Base-by-base conservation (phyloP, 2,113 vertebrate species). In the Peromyscus californicus region DNA sequence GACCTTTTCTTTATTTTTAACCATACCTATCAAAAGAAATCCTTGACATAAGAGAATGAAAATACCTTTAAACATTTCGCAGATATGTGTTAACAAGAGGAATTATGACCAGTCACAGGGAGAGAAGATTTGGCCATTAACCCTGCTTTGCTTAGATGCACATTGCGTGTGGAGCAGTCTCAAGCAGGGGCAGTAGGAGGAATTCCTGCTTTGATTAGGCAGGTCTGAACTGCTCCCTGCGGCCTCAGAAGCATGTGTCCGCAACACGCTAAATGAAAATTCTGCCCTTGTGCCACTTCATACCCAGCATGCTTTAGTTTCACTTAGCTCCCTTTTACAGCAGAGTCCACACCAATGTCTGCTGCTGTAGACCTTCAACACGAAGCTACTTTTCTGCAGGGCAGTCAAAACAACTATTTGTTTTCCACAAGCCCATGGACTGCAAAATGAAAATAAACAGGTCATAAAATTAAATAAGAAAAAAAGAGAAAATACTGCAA, bases 221-320 rank as follows among this genome's bases (percentile, higher is more conserved):
- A 83, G 3, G 8, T 36, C 29, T 39, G 10, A 11, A 21, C 63
- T 79, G 39, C 10, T 93, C 70, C 61, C 26, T 5, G 6, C 13
- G 1, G 1, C 29, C 84, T 7, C 31, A 39, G 13, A 70, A 8
- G 48, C 7, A n/a, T 65, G 9, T n/a, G 3, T 69, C 12, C 2
- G 6, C 19, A 78, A 74, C 42, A 48, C 19, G 7, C 4, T n/a
- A 29, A 67, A 67, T 89, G 63, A 91, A 16, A 48, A 33, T 22
- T 13, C 51, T 1, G 0, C 31, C 33, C 45, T 33, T 4, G 36
- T 5, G 1, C 16, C 24, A 10, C 39, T 48, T 69, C 16, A 9
- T 63, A 19, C 0, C 13, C 12, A 59, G 65, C 89, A 45, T 48
- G 48, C 22, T 54, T 74, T 89, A 89, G 36, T 70, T 8, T 29